A percentile compares a stretch with the other conserved stretches of the same genome.
Evolutionary conservation across 2,888 invertebrate species (phyloP).

Genomic region (Acronicta alni): DNA sequence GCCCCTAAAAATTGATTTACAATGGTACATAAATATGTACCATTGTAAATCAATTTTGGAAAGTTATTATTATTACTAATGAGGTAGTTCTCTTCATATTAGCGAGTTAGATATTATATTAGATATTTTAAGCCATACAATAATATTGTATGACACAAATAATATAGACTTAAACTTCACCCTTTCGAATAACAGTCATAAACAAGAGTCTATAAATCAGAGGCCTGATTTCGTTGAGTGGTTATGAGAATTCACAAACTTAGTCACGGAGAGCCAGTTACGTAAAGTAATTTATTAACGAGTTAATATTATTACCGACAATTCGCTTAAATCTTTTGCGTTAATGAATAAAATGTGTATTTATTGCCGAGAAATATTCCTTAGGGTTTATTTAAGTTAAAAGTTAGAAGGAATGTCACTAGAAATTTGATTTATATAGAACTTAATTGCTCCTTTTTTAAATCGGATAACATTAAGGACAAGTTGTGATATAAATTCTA

Average conservation of each 20-base stretch:
- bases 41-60: no score
- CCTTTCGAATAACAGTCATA: constrained; percentile 24
- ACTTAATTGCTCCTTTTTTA: no score
- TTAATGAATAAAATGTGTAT: constrained; percentile 41
- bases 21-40: no score
- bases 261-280: constrained; percentile 28
- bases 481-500: no score
- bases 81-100: no score
- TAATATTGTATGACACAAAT: not conserved
- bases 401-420: not conserved
- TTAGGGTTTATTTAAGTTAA: not conserved
- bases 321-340: constrained; percentile 39
- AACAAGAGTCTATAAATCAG: constrained; percentile 36
- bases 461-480: no score
- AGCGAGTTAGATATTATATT: no score
- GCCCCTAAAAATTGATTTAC: no score
- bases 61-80: no score
- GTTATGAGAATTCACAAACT: constrained; percentile 30
- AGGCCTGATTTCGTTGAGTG: constrained; percentile 40
- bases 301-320: constrained; percentile 37
- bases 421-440: not conserved
- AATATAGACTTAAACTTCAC: constrained; percentile 22
- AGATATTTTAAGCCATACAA: no score
- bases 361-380: constrained; percentile 20
- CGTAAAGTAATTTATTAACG: constrained; percentile 45